Conservation (phyloP, 2,888 invertebrate species). For the Seladonia tumulorum region DNA sequence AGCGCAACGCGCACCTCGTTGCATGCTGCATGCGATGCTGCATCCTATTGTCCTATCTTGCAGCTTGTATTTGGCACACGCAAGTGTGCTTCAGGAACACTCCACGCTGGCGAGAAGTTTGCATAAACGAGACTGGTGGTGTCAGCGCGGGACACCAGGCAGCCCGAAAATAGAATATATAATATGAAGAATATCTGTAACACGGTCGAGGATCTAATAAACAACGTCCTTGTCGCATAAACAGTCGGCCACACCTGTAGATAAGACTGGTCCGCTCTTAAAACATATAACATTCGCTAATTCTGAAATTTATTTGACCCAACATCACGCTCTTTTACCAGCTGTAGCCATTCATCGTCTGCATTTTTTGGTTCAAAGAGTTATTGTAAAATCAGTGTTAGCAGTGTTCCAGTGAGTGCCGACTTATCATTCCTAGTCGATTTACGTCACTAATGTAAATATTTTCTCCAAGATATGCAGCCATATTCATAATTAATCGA, state of each 20-base stretch:
- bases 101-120: slow-evolving; percentile 70
- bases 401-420: no score
- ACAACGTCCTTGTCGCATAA: slow-evolving; percentile 2
- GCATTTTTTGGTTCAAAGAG: background rate
- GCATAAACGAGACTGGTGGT: slow-evolving; percentile 68
- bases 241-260: background rate
- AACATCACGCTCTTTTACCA: background rate
- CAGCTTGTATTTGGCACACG: slow-evolving; percentile 63
- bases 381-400: background rate
- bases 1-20: slow-evolving; percentile 19
- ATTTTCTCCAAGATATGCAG: no score
- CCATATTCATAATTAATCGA: no score
- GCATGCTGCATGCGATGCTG: slow-evolving; percentile 36
- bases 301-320: background rate
- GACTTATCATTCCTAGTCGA: no score
- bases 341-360: background rate
- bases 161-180: slow-evolving; percentile 56
- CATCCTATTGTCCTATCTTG: slow-evolving; percentile 53
- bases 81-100: slow-evolving; percentile 62
- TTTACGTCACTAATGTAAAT: no score
- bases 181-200: slow-evolving; percentile 42
- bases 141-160: slow-evolving; percentile 45
- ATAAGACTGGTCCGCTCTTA: background rate
- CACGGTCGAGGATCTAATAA: slow-evolving; percentile 14
- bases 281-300: background rate